Conservation (phyloP, 2,113 vertebrate genomes). For the Cebus imitator region DNA sequence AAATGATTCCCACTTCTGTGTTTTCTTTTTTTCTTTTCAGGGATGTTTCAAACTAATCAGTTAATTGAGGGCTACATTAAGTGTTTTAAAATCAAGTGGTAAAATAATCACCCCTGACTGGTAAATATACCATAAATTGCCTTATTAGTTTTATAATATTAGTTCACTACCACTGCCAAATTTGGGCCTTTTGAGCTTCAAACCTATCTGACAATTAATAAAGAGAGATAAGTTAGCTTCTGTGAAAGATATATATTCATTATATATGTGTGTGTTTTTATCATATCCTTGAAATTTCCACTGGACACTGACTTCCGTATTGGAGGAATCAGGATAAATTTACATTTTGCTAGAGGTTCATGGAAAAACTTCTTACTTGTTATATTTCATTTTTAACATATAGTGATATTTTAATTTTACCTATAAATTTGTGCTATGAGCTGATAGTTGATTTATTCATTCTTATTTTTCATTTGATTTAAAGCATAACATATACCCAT, state of each 20-base stretch:
- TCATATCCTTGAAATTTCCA: neutral
- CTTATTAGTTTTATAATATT: neutral
- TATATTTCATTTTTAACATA: neutral
- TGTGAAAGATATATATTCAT: neutral
- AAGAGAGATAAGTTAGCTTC: neutral
- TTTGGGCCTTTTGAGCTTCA: neutral
- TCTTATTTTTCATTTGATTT: neutral
- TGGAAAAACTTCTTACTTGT: neutral
- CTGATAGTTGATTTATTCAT: neutral
- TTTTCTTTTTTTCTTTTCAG: neutral
- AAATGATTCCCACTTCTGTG: neutral
- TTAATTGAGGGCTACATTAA: neutral
- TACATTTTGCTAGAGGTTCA: neutral
- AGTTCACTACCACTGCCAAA: neutral
- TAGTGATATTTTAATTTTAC: slow-evolving; percentile 12
- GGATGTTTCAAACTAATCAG: neutral
- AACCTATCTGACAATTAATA: neutral
- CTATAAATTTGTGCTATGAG: neutral
- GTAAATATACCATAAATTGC: neutral
- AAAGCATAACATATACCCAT: neutral
- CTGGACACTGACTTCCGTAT: neutral
- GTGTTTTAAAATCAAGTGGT: slow-evolving; percentile 25
- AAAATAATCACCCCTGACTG: neutral
- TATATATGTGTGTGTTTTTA: neutral
- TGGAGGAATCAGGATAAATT: neutral